phyloP scores from a whole-genome alignment of 2,113 vertebrate species.

The Festucalex cinctus region DNA sequence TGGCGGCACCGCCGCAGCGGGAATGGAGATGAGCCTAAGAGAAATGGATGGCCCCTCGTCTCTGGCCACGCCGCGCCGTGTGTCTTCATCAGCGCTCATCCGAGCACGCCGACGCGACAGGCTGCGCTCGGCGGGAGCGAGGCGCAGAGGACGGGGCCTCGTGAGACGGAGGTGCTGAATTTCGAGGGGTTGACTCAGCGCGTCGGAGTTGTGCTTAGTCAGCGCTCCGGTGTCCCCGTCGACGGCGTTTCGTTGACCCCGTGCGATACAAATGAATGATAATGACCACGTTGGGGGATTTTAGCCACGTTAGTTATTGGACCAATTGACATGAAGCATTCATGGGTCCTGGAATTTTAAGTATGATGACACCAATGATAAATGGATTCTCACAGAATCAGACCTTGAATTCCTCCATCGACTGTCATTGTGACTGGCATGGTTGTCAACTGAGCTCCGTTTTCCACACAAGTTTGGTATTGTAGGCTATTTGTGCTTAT shows the following conservation, averaged over 20 bases:
- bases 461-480: too few relatives aligned
- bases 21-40: conserved; percentile 43
- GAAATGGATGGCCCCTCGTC: conserved; percentile 63
- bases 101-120: conserved; percentile 48
- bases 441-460: too few relatives aligned
- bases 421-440: too few relatives aligned
- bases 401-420: too few relatives aligned
- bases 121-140: conserved; percentile 34
- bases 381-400: too few relatives aligned
- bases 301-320: not conserved
- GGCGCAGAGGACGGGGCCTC: conserved; percentile 40
- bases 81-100: conserved; percentile 69
- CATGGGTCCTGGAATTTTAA: not conserved
- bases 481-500: too few relatives aligned
- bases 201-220: conserved; percentile 55
- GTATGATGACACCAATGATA: not conserved
- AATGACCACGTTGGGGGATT: conserved; percentile 9
- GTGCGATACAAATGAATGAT: conserved; percentile 13
- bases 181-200: conserved; percentile 61
- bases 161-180: conserved; percentile 54
- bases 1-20: conserved; percentile 15
- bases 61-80: conserved; percentile 61
- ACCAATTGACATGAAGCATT: not conserved
- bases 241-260: not conserved
- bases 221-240: conserved; percentile 35